These are phyloP conservation scores for Philopedon plagiatum DNA, from an alignment of 2,888 invertebrate genomes.

Conservation along the genomic window DNA sequence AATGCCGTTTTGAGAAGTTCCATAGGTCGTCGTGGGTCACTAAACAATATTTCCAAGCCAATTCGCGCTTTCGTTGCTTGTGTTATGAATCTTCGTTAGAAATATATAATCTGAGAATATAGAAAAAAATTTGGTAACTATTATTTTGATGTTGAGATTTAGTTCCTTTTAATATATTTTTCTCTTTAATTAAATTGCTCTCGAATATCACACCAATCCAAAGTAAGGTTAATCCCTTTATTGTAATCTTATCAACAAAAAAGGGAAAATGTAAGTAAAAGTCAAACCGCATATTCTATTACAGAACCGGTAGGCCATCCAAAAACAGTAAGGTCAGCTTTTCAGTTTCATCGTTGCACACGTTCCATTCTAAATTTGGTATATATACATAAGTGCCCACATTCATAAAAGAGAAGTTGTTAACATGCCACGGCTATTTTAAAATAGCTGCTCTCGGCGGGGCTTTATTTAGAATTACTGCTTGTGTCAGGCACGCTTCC, in stretches of 20 bases:
- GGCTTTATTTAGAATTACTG: constrained; percentile 43
- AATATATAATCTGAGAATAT: too few relatives aligned
- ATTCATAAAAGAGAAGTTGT: constrained; percentile 46
- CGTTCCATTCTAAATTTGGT: constrained; percentile 45
- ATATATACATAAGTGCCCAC: constrained; percentile 43
- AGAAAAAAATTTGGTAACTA: too few relatives aligned
- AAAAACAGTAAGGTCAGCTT: constrained; percentile 21
- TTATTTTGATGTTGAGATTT: too few relatives aligned
- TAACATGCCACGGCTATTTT: constrained; percentile 40
- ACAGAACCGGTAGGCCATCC: background rate
- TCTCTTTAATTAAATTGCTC: too few relatives aligned
- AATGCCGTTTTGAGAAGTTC: too few relatives aligned
- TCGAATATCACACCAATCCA: too few relatives aligned
- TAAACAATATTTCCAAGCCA: too few relatives aligned
- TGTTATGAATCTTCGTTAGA: too few relatives aligned
- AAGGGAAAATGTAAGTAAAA: background rate
- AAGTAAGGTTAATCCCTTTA: too few relatives aligned
- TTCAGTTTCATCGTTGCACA: constrained; percentile 42
- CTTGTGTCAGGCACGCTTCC: constrained; percentile 22
- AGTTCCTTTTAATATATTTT: too few relatives aligned
- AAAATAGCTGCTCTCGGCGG: constrained; percentile 32
- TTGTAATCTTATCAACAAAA: background rate
- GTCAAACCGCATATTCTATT: background rate
- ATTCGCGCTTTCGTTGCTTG: too few relatives aligned
- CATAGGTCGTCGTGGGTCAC: too few relatives aligned